phyloP scores from a whole-genome alignment of 2,113 vertebrate genomes.

The Morone chrysops region DNA sequence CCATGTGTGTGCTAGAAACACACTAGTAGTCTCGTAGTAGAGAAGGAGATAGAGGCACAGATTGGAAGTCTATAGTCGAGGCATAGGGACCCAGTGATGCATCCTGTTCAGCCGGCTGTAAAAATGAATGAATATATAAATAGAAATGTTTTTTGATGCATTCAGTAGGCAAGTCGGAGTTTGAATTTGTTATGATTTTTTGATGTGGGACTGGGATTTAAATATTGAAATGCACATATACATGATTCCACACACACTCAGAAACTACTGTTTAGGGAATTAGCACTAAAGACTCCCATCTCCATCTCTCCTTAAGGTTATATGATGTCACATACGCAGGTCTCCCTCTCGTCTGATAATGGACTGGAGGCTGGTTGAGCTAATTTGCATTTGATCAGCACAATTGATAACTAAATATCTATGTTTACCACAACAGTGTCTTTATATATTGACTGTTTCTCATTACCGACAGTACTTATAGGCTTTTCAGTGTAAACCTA shows the following conservation, averaged over 20 bases:
- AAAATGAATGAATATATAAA: constrained; percentile 70
- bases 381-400: not conserved
- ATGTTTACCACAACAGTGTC: not conserved
- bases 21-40: not conserved
- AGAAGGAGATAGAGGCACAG: constrained; percentile 32
- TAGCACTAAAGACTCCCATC: not conserved
- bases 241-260: not conserved
- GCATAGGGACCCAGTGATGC: constrained; percentile 39
- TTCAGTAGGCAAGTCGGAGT: constrained; percentile 35
- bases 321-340: constrained; percentile 1
- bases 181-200: constrained; percentile 48
- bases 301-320: not conserved
- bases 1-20: constrained; percentile 8
- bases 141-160: constrained; percentile 54
- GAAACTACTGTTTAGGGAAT: not conserved
- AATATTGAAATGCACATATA: constrained; percentile 43
- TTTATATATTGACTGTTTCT: not conserved
- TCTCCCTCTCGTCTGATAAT: not conserved
- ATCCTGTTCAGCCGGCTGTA: constrained; percentile 49
- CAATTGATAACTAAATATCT: not conserved
- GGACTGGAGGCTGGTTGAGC: not conserved
- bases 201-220: constrained; percentile 28
- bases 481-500: no score
- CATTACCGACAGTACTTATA: not conserved
- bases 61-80: constrained; percentile 44